These are phyloP conservation scores for Panthera leo DNA, from an alignment of 2,113 vertebrate species.

Conservation along the genomic window DNA sequence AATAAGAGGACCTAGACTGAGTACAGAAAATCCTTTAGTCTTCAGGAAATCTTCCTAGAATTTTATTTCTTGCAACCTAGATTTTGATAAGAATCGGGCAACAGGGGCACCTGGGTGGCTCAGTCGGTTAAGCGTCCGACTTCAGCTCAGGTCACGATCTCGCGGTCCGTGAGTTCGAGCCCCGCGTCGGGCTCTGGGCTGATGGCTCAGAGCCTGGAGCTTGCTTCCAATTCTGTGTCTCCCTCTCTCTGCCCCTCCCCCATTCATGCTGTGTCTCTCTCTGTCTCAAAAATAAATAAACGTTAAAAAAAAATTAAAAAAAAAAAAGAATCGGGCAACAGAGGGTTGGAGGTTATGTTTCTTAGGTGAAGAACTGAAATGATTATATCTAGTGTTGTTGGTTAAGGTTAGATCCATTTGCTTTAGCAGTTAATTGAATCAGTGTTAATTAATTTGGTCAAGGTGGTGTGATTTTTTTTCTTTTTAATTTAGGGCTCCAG, in stretches of 20 bases:
- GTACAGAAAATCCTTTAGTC: not conserved
- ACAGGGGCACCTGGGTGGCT: too few relatives aligned
- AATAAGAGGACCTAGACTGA: not conserved
- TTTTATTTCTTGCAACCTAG: not conserved
- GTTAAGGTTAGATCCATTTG: conserved; percentile 2
- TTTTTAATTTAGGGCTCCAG: not conserved
- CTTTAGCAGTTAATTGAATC: conserved; percentile 31
- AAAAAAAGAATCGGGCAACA: not conserved
- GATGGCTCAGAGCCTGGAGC: too few relatives aligned
- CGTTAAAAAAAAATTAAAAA: too few relatives aligned
- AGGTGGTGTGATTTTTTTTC: not conserved
- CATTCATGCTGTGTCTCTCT: too few relatives aligned
- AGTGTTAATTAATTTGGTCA: not conserved
- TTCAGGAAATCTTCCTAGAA: not conserved
- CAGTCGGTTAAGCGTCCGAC: too few relatives aligned
- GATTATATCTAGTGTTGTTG: not conserved
- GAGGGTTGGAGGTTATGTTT: not conserved
- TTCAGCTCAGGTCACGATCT: too few relatives aligned
- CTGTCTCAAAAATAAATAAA: too few relatives aligned
- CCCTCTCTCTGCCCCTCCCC: too few relatives aligned
- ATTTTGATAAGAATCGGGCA: conserved; percentile 24
- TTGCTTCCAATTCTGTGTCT: too few relatives aligned
- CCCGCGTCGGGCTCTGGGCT: too few relatives aligned
- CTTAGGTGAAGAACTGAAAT: conserved; percentile 15
- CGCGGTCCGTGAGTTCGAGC: too few relatives aligned